Evolutionary conservation across 2,113 vertebrate species (phyloP).

Genomic region (Acrocephalus arundinaceus): DNA sequence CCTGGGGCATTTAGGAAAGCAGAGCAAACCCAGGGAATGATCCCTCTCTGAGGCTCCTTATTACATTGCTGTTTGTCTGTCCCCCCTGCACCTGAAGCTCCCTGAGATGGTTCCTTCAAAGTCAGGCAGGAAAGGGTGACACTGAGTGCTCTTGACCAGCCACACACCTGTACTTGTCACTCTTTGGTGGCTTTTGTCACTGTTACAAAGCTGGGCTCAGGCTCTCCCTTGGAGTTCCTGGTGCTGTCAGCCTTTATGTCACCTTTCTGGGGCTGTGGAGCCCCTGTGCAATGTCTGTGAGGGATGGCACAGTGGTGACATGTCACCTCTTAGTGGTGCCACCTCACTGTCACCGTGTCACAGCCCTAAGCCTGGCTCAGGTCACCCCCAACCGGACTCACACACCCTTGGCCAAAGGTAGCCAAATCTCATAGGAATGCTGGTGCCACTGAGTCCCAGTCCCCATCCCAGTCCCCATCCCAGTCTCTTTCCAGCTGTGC

Average conservation of each 20-base stretch:
- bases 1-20: not conserved
- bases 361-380: not conserved
- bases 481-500: not conserved
- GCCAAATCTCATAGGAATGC: not conserved
- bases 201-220: not conserved
- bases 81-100: not conserved
- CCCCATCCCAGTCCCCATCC: not conserved
- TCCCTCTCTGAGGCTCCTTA: not conserved
- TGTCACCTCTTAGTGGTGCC: not conserved
- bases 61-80: not conserved
- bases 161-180: not conserved
- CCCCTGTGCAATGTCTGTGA: not conserved
- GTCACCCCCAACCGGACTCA: fast-evolving
- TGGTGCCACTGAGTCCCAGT: not conserved
- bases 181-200: not conserved
- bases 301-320: not conserved
- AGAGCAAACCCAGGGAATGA: not conserved
- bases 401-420: not conserved
- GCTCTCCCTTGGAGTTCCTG: not conserved
- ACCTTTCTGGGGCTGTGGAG: not conserved
- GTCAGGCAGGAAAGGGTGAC: not conserved
- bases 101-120: fast-evolving
- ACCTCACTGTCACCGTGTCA: not conserved
- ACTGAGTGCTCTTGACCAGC: not conserved
- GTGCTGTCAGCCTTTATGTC: not conserved